phyloP scores from a whole-genome alignment of 2,113 vertebrate genomes.

The Vireo altiloquus region DNA sequence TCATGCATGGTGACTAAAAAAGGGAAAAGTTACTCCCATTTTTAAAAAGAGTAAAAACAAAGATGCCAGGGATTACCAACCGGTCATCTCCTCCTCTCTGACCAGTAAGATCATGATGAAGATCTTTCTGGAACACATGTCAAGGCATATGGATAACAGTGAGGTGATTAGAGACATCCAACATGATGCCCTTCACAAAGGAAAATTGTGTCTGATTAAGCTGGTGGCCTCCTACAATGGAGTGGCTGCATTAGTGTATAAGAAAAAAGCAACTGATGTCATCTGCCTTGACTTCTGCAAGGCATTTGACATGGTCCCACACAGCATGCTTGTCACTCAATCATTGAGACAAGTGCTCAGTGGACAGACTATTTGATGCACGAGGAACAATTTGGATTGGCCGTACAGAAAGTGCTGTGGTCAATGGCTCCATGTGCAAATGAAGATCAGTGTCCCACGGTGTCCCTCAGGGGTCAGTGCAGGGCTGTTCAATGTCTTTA shows the following conservation, averaged over 20 bases:
- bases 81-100: rapidly evolving
- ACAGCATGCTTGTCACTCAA: not conserved
- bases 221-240: not conserved
- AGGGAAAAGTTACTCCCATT: rapidly evolving
- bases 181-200: not conserved
- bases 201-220: not conserved
- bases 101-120: not conserved
- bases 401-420: not conserved
- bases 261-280: not conserved
- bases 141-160: not conserved
- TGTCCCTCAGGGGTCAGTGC: not conserved
- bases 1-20: not conserved
- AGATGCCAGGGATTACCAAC: rapidly evolving
- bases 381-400: not conserved
- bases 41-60: not conserved
- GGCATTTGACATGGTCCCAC: not conserved
- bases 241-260: not conserved
- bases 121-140: not conserved
- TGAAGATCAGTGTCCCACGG: not conserved
- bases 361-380: not conserved
- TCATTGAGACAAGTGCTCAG: not conserved
- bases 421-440: not conserved
- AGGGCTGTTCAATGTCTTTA: not conserved
- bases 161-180: not conserved
- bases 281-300: not conserved